Evolutionary conservation across 2,797 vertebrate species (phyloP), one percentile per base, ranked within the genome.

Genomic region (Chloroceryle amazona): DNA sequence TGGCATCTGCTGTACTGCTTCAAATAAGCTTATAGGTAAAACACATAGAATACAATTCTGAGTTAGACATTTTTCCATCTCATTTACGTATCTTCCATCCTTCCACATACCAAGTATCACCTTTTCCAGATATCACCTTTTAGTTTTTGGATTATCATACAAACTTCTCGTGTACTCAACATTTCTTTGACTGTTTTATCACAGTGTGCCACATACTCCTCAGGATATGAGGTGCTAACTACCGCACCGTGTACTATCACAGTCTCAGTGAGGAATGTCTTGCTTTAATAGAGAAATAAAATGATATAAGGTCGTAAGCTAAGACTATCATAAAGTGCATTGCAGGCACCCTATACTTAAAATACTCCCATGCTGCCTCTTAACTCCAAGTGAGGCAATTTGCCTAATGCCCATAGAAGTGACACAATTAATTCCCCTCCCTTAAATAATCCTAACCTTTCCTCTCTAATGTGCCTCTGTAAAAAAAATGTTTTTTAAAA

Each of bases 201-300:
- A 86, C 9, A 35, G 80, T n/a, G 75, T 10, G 26, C 49, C 86
- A 87, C 10, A 18, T 11, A 75, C 71, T 51, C 79, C 22, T 49
- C 81, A 78, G 91, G 81, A 91, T 94, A 79, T 1, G 42, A 95
- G 87, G 51, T 86, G 83, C 85, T 97, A 95, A 97, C 91, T 86
- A 84, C 62, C 6, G 9, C 86, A 33, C 71, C 9, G 21, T n/a
- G 84, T 66, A 68, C 81, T 54, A 86, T 90, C 12, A 0, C 62
- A 85, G 93, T 42, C 82, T 96, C 94, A 17, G 35, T 75, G 78
- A 96, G 82, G 93, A 96, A 96, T 82, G 95, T 93, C 96, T 97
- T 95, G 94, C 96, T 97, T 98, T 98, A 98, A 97, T 96, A 96
- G 96, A 96, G 98, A 97, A 97, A 98, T 98, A 98, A 98, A 98